These are phyloP conservation scores for Sabellastarte sp. DNA, from an alignment of 2,888 invertebrate genomes.

Conservation along the genomic window DNA sequence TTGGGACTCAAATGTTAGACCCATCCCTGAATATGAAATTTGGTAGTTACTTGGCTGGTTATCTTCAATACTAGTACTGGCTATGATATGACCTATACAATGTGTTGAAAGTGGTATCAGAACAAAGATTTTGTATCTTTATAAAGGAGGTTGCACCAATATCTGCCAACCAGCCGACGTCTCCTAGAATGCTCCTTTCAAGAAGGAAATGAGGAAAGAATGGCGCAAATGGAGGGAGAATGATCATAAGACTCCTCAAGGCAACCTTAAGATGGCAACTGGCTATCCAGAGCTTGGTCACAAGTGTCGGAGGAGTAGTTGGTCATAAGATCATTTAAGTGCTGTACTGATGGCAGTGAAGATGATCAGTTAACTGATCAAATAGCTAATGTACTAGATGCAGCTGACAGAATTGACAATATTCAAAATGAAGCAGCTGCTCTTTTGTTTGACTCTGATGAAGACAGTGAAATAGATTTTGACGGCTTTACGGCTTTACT, in stretches of 20 bases:
- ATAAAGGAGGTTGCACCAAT: background rate
- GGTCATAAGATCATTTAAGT: background rate
- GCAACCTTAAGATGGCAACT: background rate
- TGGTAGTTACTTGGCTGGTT: too few relatives aligned
- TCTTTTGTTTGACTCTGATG: background rate
- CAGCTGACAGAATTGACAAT: background rate
- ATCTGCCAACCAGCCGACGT: constrained; percentile 4
- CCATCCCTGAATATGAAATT: too few relatives aligned
- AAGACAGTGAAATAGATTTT: background rate
- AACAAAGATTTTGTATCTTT: too few relatives aligned
- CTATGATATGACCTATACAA: too few relatives aligned
- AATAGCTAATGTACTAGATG: background rate
- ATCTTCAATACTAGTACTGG: too few relatives aligned
- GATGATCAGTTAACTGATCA: background rate
- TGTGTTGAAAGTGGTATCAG: too few relatives aligned
- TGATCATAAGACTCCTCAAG: background rate
- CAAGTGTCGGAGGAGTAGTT: background rate
- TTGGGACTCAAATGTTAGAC: too few relatives aligned
- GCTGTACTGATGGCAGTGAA: background rate
- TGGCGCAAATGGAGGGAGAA: background rate
- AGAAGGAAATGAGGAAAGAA: background rate
- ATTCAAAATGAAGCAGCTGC: too few relatives aligned
- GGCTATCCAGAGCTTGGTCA: background rate
- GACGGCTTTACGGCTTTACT: too few relatives aligned
- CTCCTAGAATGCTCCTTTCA: background rate